Conservation (phyloP, 1,140 invertebrate species). For the Tetramorium parvispinum region DNA sequence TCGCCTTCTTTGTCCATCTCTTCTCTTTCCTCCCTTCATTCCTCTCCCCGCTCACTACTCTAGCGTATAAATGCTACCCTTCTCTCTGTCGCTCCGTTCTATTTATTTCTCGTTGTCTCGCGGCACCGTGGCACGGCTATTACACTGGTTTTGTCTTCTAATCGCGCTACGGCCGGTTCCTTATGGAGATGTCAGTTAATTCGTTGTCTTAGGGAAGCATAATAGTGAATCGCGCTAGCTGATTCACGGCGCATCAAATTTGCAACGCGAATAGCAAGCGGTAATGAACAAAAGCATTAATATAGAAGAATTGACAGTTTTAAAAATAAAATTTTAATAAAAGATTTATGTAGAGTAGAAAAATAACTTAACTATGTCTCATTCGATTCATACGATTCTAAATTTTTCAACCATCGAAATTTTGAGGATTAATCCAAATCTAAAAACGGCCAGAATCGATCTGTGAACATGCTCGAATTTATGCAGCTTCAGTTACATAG, state of each 20-base stretch:
- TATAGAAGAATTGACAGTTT: neutral
- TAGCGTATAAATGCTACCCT: conserved; percentile 9
- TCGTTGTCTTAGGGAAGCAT: conserved; percentile 27
- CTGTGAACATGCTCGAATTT: neutral
- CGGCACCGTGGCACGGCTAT: conserved; percentile 38
- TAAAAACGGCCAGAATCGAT: neutral
- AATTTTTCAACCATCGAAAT: neutral
- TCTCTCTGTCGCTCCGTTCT: conserved; percentile 19
- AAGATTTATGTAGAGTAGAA: neutral
- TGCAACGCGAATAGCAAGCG: conserved; percentile 16
- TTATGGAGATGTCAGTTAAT: conserved; percentile 54
- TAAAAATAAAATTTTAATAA: neutral
- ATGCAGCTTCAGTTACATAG: neutral
- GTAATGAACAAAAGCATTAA: neutral
- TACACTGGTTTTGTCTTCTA: conserved; percentile 60
- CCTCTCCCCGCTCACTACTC: neutral
- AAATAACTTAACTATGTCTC: neutral
- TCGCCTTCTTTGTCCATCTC: neutral
- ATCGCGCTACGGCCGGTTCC: conserved; percentile 35
- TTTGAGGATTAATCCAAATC: neutral
- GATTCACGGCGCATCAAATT: conserved; percentile 43
- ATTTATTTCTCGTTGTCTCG: conserved; percentile 51
- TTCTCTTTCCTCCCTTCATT: conserved; percentile 21
- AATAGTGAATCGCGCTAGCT: conserved; percentile 21
- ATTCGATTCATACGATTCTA: neutral